Conservation (phyloP, 2,113 vertebrate genomes). For the Ranitomeya variabilis region DNA sequence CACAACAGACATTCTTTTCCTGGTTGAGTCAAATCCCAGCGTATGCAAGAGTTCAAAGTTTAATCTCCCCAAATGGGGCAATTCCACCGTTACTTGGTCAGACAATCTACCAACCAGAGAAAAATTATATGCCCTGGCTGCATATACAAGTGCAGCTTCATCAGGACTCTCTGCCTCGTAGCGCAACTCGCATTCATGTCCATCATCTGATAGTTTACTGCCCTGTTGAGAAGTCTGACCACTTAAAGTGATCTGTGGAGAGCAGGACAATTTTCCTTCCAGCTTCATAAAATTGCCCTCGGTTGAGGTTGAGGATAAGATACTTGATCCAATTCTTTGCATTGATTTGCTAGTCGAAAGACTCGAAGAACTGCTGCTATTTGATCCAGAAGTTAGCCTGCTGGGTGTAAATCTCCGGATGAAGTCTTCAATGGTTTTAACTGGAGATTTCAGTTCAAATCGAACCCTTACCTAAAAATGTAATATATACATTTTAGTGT, state of each 20-base stretch:
- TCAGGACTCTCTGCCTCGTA: slow-evolving; percentile 95
- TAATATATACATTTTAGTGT: neutral
- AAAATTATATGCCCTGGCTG: slow-evolving; percentile 90
- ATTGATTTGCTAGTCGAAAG: slow-evolving; percentile 78
- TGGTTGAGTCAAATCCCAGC: slow-evolving; percentile 88
- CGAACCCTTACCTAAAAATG: slow-evolving; percentile 81
- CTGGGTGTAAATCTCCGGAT: slow-evolving; percentile 92
- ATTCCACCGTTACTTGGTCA: slow-evolving; percentile 90
- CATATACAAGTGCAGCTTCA: slow-evolving; percentile 94
- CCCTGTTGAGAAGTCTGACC: slow-evolving; percentile 67
- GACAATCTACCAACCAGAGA: slow-evolving; percentile 86
- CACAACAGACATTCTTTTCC: slow-evolving; percentile 97
- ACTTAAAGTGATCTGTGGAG: slow-evolving; percentile 63
- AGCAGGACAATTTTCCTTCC: slow-evolving; percentile 74
- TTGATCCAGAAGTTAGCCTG: slow-evolving; percentile 85
- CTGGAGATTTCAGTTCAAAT: slow-evolving; percentile 90
- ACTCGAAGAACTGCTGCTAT: slow-evolving; percentile 86
- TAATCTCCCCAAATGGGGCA: slow-evolving; percentile 90
- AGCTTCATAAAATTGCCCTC: slow-evolving; percentile 81
- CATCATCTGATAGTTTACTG: slow-evolving; percentile 52
- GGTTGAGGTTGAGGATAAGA: slow-evolving; percentile 75
- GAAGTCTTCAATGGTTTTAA: slow-evolving; percentile 96
- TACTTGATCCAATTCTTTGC: slow-evolving; percentile 72
- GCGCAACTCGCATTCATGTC: slow-evolving; percentile 76
- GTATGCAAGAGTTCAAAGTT: slow-evolving; percentile 94